phyloP scores from a whole-genome alignment of 1,140 invertebrate genomes.

The Halictus rubicundus region DNA sequence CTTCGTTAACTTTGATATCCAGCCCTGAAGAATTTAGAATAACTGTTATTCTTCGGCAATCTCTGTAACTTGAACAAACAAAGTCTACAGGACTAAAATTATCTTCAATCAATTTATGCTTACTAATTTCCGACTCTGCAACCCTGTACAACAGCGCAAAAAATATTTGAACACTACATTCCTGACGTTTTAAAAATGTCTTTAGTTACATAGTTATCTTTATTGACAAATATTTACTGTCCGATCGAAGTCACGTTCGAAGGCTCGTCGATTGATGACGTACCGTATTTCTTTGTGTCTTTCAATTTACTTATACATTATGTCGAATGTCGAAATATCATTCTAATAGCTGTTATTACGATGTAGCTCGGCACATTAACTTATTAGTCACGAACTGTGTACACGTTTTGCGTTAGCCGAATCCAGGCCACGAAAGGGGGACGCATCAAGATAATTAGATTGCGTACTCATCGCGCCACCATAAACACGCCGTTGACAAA shows the following conservation, averaged over 20 bases:
- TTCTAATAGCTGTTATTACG: not conserved
- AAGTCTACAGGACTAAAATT: no score
- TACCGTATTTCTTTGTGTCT: not conserved
- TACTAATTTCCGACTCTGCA: not conserved
- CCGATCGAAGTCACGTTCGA: no score
- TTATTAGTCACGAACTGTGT: conserved; percentile 12
- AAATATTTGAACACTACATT: not conserved
- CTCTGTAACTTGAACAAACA: no score
- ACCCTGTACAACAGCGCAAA: not conserved
- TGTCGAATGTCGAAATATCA: not conserved
- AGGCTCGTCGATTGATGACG: no score
- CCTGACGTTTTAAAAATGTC: no score
- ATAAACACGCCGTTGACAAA: not conserved
- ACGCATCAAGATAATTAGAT: conserved; percentile 26
- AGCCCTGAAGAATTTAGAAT: no score
- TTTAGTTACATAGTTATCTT: no score
- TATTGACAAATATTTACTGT: not conserved
- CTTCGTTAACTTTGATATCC: no score
- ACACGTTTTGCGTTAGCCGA: not conserved
- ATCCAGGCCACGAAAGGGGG: conserved; percentile 21
- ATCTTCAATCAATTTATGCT: no score
- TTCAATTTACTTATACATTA: not conserved
- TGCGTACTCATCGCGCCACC: not conserved
- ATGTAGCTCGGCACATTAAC: not conserved
- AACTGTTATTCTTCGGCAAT: no score